Percentiles rank a stretch among this genome's conserved stretches.
phyloP scores from a whole-genome alignment of 1,140 invertebrate genomes.

The Eciton burchellii region DNA sequence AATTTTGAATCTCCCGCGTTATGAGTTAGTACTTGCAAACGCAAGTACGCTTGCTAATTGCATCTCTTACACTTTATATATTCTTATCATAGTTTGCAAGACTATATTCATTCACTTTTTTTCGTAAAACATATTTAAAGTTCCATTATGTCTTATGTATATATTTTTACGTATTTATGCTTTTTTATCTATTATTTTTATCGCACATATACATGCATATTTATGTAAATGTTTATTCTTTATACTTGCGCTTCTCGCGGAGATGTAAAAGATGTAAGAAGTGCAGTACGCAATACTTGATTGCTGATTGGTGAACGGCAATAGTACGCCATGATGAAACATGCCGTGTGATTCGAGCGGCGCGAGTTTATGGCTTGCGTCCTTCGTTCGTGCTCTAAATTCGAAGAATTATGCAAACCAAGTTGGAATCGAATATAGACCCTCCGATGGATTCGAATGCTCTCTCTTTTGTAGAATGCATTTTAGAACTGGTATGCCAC shows the following conservation, averaged over 20 bases:
- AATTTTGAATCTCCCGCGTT: not conserved
- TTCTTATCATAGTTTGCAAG: not conserved
- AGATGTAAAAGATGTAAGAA: not conserved
- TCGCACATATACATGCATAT: not conserved
- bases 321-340: not conserved
- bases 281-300: not conserved
- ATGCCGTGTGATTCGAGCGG: not conserved
- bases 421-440: not conserved
- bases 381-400: not conserved
- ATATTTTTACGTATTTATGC: not conserved
- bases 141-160: not conserved
- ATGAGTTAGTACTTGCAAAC: no score
- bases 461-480: slow-evolving; percentile 61
- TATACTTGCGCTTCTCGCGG: not conserved
- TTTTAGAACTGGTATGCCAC: slow-evolving; percentile 73
- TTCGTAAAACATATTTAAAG: not conserved
- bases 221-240: not conserved
- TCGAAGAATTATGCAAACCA: not conserved
- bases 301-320: not conserved
- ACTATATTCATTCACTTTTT: not conserved
- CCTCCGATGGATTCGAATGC: not conserved
- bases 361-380: not conserved
- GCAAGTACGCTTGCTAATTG: no score
- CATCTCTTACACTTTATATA: no score
- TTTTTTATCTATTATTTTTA: slow-evolving; percentile 2